These are phyloP conservation scores for Carterocephalus palaemon DNA, from an alignment of 2,888 invertebrate species.

Conservation along the genomic window DNA sequence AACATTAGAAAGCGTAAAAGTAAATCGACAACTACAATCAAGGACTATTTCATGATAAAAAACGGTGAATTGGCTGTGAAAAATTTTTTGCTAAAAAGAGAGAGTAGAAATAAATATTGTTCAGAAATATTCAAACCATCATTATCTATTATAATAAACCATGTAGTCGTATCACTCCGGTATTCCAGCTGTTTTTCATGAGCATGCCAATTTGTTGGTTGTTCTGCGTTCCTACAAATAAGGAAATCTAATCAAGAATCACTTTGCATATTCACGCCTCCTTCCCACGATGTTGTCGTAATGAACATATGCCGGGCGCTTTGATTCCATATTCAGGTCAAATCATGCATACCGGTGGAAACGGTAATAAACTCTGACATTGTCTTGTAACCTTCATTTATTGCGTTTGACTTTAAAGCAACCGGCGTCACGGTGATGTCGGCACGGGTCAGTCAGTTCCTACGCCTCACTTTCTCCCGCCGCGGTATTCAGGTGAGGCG, in stretches of 20 bases:
- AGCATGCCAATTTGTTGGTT: neutral
- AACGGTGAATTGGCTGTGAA: no score
- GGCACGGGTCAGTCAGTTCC: constrained; percentile 1
- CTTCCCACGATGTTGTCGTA: neutral
- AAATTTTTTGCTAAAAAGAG: no score
- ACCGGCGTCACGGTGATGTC: neutral
- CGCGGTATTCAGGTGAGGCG: constrained; percentile 23
- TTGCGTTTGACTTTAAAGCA: constrained; percentile 3
- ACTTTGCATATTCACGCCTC: neutral
- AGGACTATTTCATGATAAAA: no score
- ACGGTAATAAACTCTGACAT: constrained; percentile 12
- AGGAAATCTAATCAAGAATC: neutral
- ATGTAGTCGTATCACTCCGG: neutral
- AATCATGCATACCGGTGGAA: neutral
- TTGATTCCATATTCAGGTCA: neutral
- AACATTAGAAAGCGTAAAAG: no score
- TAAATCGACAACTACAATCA: no score
- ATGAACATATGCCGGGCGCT: constrained; percentile 1
- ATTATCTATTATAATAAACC: no score
- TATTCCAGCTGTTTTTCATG: neutral
- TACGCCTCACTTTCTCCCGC: constrained; percentile 29
- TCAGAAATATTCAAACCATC: no score
- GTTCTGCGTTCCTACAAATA: neutral
- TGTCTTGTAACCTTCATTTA: constrained; percentile 16
- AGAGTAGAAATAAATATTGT: no score